Evolutionary conservation across 2,113 vertebrate species (phyloP).

Genomic region (Cisticola juncidis): DNA sequence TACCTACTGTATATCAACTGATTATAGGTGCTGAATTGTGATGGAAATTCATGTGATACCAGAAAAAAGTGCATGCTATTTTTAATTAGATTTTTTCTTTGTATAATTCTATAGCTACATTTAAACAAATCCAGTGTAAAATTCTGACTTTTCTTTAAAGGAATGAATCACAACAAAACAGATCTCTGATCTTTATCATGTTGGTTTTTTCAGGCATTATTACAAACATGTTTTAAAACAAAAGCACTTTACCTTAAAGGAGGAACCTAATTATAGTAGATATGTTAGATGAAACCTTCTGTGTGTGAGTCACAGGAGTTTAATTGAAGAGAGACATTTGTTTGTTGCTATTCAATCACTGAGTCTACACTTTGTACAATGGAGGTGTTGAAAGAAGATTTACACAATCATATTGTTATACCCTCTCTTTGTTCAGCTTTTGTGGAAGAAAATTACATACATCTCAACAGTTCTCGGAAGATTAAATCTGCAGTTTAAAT

Average conservation of each 20-base stretch:
- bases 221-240: constrained; percentile 43
- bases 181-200: background rate
- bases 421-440: constrained; percentile 60
- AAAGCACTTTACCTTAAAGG: constrained; percentile 36
- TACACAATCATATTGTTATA: constrained; percentile 58
- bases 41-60: background rate
- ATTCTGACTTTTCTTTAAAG: background rate
- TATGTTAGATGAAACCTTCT: constrained; percentile 11
- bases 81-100: background rate
- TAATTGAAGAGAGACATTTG: constrained; percentile 18
- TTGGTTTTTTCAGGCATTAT: background rate
- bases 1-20: background rate
- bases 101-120: background rate
- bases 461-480: constrained; percentile 41
- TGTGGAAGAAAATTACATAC: constrained; percentile 42
- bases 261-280: constrained; percentile 4
- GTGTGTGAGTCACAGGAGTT: constrained; percentile 12
- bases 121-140: background rate
- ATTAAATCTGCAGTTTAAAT: constrained; percentile 61
- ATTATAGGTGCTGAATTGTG: background rate
- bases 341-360: constrained; percentile 43
- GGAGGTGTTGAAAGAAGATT: constrained; percentile 60
- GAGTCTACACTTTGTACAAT: constrained; percentile 40
- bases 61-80: background rate
- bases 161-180: background rate